phyloP scores from a whole-genome alignment of 2,797 vertebrate genomes.

The Atherinosoma microstoma region DNA sequence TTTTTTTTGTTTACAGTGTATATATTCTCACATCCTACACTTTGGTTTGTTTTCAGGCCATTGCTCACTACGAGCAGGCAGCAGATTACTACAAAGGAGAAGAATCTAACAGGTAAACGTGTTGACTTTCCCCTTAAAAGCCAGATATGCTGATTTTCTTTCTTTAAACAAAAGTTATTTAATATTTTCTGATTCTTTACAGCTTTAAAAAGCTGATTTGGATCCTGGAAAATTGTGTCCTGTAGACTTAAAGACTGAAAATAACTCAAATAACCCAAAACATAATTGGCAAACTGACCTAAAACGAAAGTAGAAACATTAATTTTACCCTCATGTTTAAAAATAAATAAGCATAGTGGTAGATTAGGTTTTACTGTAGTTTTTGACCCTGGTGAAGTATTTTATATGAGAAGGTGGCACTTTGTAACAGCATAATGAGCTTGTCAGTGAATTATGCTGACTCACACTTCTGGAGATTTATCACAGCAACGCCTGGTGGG shows the following conservation, averaged over 20 bases:
- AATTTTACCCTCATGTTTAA: neutral
- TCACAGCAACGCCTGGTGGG: neutral
- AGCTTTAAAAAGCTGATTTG: neutral
- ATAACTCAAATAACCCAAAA: neutral
- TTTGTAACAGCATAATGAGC: neutral
- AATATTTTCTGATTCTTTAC: neutral
- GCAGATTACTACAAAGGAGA: constrained; percentile 82
- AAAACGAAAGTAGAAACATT: accelerated
- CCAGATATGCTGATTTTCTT: neutral
- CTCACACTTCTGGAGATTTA: neutral
- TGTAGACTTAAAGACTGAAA: accelerated
- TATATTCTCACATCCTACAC: neutral
- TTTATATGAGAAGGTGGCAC: neutral
- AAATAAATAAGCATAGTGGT: neutral
- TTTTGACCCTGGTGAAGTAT: neutral
- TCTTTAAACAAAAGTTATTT: neutral
- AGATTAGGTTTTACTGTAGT: neutral
- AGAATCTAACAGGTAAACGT: constrained; percentile 76
- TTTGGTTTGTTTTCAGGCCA: constrained; percentile 64
- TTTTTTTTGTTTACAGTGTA: neutral
- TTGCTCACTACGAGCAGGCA: constrained; percentile 86
- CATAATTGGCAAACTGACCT: neutral
- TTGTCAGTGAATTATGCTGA: neutral
- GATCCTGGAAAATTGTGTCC: neutral
- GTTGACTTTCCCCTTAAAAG: neutral